These are phyloP conservation scores for Diarsia brunnea DNA, from an alignment of 2,888 invertebrate genomes.

Conservation along the genomic window DNA sequence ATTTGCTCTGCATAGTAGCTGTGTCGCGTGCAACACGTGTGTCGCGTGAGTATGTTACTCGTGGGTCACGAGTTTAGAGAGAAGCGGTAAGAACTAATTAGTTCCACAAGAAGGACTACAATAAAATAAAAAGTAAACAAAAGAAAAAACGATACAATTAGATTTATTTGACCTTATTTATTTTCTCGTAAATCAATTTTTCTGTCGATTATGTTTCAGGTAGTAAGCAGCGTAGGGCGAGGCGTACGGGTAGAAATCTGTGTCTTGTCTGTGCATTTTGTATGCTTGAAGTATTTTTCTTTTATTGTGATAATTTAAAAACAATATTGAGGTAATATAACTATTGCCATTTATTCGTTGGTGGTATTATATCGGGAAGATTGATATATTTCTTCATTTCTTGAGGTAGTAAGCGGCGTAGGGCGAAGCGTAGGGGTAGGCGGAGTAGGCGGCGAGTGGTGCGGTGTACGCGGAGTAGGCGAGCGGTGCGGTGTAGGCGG, in stretches of 20 bases:
- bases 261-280: neutral
- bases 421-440: constrained; percentile 75
- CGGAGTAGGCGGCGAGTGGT: constrained; percentile 74
- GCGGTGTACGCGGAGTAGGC: constrained; percentile 80
- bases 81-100: neutral
- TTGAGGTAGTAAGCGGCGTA: constrained; percentile 73
- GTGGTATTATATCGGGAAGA: neutral
- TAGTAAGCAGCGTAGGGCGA: constrained; percentile 68
- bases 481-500: constrained; percentile 85
- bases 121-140: neutral
- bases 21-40: neutral
- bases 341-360: constrained; percentile 30
- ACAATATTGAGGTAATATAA: neutral
- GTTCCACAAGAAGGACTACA: neutral
- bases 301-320: constrained; percentile 6
- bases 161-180: constrained; percentile 1
- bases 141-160: no score
- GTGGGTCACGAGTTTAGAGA: no score
- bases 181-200: neutral
- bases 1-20: neutral
- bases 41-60: neutral
- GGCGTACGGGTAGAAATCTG: constrained; percentile 70
- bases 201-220: constrained; percentile 36
- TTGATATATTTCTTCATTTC: constrained; percentile 35
- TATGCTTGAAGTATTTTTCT: neutral